phyloP scores from a whole-genome alignment of 1,140 invertebrate genomes.

The Lepidurus packardi region DNA sequence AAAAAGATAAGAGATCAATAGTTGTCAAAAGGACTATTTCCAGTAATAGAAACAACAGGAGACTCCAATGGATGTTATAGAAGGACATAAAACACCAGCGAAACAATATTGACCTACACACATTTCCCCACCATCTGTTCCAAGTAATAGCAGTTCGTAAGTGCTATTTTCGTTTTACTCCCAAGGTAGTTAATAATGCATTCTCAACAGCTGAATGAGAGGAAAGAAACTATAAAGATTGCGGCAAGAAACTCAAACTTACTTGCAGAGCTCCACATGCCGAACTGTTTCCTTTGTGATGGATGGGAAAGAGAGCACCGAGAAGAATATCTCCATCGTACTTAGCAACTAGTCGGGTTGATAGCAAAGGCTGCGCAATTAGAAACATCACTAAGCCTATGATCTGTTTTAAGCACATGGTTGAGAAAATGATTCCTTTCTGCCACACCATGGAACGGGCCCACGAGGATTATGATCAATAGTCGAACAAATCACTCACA shows the following conservation, averaged over 20 bases:
- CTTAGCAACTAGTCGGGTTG: slow-evolving; percentile 26
- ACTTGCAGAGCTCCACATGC: slow-evolving; percentile 51
- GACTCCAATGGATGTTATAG: slow-evolving; percentile 23
- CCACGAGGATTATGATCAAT: slow-evolving; percentile 1
- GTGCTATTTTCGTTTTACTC: not conserved
- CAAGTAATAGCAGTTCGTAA: not conserved
- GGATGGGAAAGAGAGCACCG: slow-evolving; percentile 53
- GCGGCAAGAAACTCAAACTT: not conserved
- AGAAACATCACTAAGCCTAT: not conserved
- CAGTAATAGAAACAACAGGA: not conserved
- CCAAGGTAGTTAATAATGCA: not conserved
- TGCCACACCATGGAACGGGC: not conserved
- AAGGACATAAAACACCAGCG: not conserved
- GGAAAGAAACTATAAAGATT: not conserved
- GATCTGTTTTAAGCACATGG: not conserved
- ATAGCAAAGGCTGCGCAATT: not conserved
- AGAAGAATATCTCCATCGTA: slow-evolving; percentile 49
- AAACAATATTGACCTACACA: not conserved
- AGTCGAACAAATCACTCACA: not conserved
- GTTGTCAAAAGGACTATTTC: not conserved
- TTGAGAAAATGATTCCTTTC: not conserved
- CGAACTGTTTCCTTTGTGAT: slow-evolving; percentile 44
- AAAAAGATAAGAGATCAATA: not conserved
- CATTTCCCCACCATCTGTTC: not conserved
- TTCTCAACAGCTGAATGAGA: not conserved